These are phyloP conservation scores for Leptopilina clavipes DNA, from an alignment of 1,140 invertebrate genomes.

Conservation along the genomic window DNA sequence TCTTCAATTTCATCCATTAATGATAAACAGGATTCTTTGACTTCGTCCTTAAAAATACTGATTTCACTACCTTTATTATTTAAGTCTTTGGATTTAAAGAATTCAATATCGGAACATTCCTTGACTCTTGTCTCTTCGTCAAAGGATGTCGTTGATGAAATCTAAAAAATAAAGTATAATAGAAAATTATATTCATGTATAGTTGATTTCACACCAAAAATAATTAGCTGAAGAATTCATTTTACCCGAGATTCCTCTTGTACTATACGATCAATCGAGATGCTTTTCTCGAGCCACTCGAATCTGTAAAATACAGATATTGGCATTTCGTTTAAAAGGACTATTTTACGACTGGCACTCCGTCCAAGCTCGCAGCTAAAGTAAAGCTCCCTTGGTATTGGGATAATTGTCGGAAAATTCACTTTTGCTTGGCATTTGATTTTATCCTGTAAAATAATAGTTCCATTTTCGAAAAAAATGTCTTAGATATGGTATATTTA, in stretches of 20 bases:
- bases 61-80: neutral
- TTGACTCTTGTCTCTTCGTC: no score
- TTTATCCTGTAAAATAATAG: constrained; percentile 64
- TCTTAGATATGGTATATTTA: no score
- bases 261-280: constrained; percentile 51
- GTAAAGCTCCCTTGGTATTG: constrained; percentile 60
- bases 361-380: constrained; percentile 66
- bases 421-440: constrained; percentile 70
- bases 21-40: neutral
- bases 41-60: neutral
- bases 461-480: constrained; percentile 10
- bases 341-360: constrained; percentile 59
- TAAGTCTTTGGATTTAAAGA: no score
- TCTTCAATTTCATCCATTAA: constrained; percentile 38
- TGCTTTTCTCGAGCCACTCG: constrained; percentile 64
- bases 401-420: constrained; percentile 71
- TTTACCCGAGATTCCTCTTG: constrained; percentile 18
- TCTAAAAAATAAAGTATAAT: no score
- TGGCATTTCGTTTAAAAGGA: constrained; percentile 71
- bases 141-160: no score
- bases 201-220: no score
- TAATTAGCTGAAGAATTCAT: no score
- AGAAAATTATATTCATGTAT: no score
- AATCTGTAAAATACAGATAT: constrained; percentile 70
- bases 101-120: no score